Evolutionary conservation across 2,797 vertebrate species (phyloP).

Genomic region (Crocidura indochinensis): DNA sequence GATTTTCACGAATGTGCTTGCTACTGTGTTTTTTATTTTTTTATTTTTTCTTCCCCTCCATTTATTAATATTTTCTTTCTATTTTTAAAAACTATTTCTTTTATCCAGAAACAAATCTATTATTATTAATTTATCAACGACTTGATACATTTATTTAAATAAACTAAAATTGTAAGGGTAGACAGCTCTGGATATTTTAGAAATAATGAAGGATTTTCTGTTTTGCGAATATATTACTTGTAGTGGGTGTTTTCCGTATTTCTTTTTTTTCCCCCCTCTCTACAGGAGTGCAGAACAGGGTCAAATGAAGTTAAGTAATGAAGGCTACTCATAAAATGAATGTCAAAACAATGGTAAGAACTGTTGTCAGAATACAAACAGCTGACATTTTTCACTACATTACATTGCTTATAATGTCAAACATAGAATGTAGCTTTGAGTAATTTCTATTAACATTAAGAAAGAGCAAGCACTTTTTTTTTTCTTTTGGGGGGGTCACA

Average conservation of each 20-base stretch:
- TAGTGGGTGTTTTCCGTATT: not conserved
- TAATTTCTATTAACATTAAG: not conserved
- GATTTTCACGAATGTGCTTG: too few species aligned
- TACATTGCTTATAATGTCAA: not conserved
- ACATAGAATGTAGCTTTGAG: accelerated
- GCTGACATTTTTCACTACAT: accelerated
- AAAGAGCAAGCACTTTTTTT: too few species aligned
- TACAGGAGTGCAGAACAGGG: not conserved
- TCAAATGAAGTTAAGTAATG: not conserved
- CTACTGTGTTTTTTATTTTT: too few species aligned
- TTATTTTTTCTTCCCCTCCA: too few species aligned
- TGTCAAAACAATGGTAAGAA: not conserved
- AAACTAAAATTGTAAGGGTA: not conserved
- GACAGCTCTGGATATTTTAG: not conserved
- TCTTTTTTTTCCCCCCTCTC: not conserved
- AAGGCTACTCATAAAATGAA: not conserved
- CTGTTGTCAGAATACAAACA: not conserved
- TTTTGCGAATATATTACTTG: not conserved
- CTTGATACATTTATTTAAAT: too few species aligned
- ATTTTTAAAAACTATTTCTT: too few species aligned
- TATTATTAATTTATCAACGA: too few species aligned
- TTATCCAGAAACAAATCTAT: too few species aligned
- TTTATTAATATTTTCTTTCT: too few species aligned
- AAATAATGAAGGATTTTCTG: not conserved
- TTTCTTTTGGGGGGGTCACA: too few species aligned